Percentiles rank a stretch among this genome's conserved stretches.
These are phyloP conservation scores for Plutomurus gul DNA, from an alignment of 1,140 invertebrate genomes.

Conservation along the genomic window DNA sequence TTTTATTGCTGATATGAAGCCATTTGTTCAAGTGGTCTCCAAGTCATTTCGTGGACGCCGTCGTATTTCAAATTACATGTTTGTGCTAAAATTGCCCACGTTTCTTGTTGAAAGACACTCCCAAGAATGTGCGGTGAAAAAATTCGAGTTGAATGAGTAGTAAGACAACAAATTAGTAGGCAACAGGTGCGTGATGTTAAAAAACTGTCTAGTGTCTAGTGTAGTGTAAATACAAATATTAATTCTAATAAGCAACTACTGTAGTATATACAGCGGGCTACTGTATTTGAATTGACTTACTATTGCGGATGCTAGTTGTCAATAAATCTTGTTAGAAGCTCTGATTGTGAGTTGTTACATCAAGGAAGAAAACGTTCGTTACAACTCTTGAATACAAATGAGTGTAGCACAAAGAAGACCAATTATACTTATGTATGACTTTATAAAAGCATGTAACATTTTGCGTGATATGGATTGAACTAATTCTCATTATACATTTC, in stretches of 20 bases:
- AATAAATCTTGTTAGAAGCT: constrained; percentile 6
- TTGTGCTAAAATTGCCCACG: too few species aligned
- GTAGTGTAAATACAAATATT: too few species aligned
- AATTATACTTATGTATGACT: neutral
- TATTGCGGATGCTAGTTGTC: constrained; percentile 20
- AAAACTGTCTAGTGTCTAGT: too few species aligned
- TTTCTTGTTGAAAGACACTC: too few species aligned
- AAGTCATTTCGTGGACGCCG: neutral
- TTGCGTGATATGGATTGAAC: neutral
- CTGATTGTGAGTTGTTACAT: constrained; percentile 11
- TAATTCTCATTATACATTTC: constrained; percentile 10
- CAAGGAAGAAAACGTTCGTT: neutral
- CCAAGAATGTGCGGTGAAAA: too few species aligned
- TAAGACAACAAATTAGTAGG: too few species aligned
- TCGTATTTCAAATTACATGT: too few species aligned
- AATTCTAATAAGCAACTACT: too few species aligned
- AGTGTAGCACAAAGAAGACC: neutral
- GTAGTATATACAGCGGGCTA: neutral
- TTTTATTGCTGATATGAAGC: neutral
- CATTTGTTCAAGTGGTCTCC: neutral
- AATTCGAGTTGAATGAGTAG: too few species aligned
- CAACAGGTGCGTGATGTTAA: too few species aligned
- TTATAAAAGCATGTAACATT: neutral
- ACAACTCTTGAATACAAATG: constrained; percentile 6
- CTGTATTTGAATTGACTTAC: neutral